Conservation (phyloP, 1,140 invertebrate genomes). For the Formica selysi region DNA sequence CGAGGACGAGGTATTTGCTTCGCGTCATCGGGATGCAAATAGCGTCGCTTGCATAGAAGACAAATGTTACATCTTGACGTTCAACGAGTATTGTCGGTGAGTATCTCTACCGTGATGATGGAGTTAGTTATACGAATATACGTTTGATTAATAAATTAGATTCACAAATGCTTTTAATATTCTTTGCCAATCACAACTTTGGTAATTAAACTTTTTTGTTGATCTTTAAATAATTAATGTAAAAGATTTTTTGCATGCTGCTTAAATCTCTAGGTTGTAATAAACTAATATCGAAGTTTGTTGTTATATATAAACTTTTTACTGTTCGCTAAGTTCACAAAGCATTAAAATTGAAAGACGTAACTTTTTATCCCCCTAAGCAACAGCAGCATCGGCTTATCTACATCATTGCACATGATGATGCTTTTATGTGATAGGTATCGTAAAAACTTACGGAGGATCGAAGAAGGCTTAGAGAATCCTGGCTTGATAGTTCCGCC, state of each 20-base stretch:
- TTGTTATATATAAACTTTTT: background rate
- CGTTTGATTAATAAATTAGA: background rate
- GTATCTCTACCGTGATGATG: conserved; percentile 42
- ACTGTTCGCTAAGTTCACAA: conserved; percentile 43
- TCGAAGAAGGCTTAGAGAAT: conserved; percentile 88
- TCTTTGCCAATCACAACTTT: background rate
- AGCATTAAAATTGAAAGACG: conserved; percentile 16
- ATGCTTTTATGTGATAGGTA: conserved; percentile 86
- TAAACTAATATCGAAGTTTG: background rate
- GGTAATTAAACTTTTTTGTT: background rate
- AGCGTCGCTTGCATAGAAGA: conserved; percentile 99
- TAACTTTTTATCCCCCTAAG: background rate
- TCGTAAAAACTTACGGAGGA: conserved; percentile 88
- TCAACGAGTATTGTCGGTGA: conserved; percentile 98
- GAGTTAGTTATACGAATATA: background rate
- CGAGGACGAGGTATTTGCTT: conserved; percentile 97
- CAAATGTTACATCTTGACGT: conserved; percentile 98
- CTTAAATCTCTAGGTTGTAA: background rate
- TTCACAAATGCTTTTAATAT: background rate
- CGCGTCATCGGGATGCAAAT: conserved; percentile 96
- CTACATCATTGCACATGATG: conserved; percentile 12
- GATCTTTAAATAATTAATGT: background rate
- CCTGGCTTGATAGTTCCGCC: conserved; percentile 88
- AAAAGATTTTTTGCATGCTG: background rate
- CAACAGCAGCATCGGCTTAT: background rate